Evolutionary conservation across 2,888 invertebrate species (phyloP), one percentile per base, ranked within the genome.

Genomic region (Pyrgus malvae): DNA sequence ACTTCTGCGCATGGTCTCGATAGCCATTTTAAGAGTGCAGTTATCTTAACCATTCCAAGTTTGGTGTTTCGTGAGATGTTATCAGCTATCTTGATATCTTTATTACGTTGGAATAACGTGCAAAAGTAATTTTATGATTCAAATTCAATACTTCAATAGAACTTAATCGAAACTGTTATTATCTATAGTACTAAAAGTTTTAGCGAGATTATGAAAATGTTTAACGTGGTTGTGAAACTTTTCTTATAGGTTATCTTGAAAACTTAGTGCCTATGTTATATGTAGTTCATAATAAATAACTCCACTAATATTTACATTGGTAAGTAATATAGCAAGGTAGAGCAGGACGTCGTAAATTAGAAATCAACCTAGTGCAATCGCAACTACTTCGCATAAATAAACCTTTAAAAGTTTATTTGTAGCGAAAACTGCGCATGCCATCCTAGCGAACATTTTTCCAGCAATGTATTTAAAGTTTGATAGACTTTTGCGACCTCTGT

Each of bases 281-380:
- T n/a, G n/a, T n/a, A 14, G 14, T 33, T 33, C 16, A 33, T 16
- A 4, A 33, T 33, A 21, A 45, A 45, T 45, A 33, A 45, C 45
- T 23, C 21, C 21, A 45, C 21, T 12, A 9, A 33, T 45, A 33
- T 59, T 44, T 35, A 42, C 25, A 50, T 42, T 51, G 44, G 16
- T 17, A 14, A 37, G 35, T 19, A 37, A 51, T 44, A 11, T 69
- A 58, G 65, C 21, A 21, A 11, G 40, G 19, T 25, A 6, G 76
- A 75, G 76, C 76, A 75, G 80, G 78, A 79, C 72, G 74, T 78
- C 73, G 74, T 70, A 75, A 76, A 76, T 78, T 72, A 65, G 69
- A 67, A 66, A 69, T 63, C 78, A 81, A 80, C 82, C n/a, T n/a
- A 77, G 78, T 80, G 76, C 80, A 73, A 74, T 64, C 71, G 60